Percentiles rank a stretch among this genome's conserved stretches.
Conservation (phyloP, 2,113 vertebrate genomes). For the Pygoscelis adeliae region DNA sequence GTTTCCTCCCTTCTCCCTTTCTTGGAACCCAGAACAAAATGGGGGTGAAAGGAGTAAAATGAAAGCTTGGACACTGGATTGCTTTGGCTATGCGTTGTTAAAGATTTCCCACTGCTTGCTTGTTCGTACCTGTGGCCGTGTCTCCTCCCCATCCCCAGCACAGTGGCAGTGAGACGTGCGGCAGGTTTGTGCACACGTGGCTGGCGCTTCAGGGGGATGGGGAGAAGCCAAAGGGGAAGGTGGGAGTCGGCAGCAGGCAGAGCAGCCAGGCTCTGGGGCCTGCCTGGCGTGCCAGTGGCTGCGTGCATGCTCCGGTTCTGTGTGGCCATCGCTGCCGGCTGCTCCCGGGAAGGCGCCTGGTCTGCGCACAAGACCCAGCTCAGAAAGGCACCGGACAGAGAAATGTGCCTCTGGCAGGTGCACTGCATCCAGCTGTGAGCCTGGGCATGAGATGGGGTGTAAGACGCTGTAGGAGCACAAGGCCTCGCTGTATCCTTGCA, state of each 20-base stretch:
- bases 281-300: rapidly evolving
- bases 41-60: not conserved
- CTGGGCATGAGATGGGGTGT: rapidly evolving
- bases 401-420: not conserved
- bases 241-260: not conserved
- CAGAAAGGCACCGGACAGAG: rapidly evolving
- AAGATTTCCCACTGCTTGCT: not conserved
- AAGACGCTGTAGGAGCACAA: rapidly evolving
- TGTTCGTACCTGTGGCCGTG: rapidly evolving
- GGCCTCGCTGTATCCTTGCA: rapidly evolving
- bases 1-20: not conserved
- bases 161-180: rapidly evolving
- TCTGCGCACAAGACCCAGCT: too few species aligned
- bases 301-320: not conserved
- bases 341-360: rapidly evolving
- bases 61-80: not conserved
- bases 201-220: not conserved
- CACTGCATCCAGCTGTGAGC: not conserved
- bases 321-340: not conserved
- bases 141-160: not conserved
- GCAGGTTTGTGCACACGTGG: not conserved
- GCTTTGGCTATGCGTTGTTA: rapidly evolving
- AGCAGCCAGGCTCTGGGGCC: not conserved
- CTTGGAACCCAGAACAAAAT: not conserved
- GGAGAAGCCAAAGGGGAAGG: not conserved